These are phyloP conservation scores for Columbina picui DNA, from an alignment of 2,113 vertebrate genomes.

Conservation along the genomic window DNA sequence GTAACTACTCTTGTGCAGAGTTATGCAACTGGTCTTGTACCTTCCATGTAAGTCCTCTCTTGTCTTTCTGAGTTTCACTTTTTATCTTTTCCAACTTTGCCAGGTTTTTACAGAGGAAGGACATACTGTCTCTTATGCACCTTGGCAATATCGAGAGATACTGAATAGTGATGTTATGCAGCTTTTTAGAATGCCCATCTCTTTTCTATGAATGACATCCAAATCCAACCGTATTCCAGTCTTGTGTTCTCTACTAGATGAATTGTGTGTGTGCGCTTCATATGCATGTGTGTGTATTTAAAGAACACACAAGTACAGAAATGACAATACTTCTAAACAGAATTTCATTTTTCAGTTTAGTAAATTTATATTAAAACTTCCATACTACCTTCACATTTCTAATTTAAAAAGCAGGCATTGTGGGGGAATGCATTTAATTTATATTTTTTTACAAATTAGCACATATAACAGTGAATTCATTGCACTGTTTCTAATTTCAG, in stretches of 20 bases:
- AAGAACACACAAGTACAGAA: background rate
- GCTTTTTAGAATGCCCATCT: background rate
- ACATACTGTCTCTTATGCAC: background rate
- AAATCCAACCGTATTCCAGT: background rate
- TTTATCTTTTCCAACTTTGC: background rate
- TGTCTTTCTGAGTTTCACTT: background rate
- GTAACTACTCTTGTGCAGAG: background rate
- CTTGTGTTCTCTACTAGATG: background rate
- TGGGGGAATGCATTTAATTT: background rate
- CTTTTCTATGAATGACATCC: background rate
- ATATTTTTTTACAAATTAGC: background rate
- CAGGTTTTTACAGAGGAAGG: background rate
- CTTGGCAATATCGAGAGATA: background rate
- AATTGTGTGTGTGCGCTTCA: background rate
- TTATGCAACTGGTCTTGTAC: background rate
- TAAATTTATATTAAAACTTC: background rate
- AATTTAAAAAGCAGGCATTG: background rate
- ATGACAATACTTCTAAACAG: background rate
- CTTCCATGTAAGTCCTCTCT: background rate
- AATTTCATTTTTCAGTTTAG: background rate
- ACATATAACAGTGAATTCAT: background rate
- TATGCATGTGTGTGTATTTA: rapidly evolving
- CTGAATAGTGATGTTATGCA: background rate
- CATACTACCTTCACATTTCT: background rate
- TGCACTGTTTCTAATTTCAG: background rate